phyloP scores from a whole-genome alignment of 1,140 invertebrate species.

The Hermetia illucens region DNA sequence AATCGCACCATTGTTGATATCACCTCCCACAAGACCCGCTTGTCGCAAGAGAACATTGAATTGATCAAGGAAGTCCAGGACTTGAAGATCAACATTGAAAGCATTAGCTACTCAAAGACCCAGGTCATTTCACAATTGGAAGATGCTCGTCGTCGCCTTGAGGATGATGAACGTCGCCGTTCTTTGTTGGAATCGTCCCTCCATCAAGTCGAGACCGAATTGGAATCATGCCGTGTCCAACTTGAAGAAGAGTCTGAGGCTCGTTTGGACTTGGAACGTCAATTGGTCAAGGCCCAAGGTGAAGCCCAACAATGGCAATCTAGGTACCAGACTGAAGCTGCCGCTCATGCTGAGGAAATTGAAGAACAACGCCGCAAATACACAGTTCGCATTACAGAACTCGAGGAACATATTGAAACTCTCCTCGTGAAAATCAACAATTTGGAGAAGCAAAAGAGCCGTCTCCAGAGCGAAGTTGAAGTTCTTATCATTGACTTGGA shows the following conservation, averaged over 20 bases:
- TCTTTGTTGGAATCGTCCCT: slow-evolving; percentile 73
- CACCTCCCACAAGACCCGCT: slow-evolving; percentile 74
- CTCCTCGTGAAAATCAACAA: slow-evolving; percentile 84
- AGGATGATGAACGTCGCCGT: slow-evolving; percentile 89
- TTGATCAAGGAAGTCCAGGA: slow-evolving; percentile 88
- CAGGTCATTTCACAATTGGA: slow-evolving; percentile 81
- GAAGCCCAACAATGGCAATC: slow-evolving; percentile 77
- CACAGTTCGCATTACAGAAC: slow-evolving; percentile 78
- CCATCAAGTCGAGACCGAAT: slow-evolving; percentile 82
- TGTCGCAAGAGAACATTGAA: slow-evolving; percentile 87
- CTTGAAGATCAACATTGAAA: slow-evolving; percentile 85
- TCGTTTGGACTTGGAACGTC: slow-evolving; percentile 85
- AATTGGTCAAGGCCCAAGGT: slow-evolving; percentile 81
- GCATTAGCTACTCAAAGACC: slow-evolving; percentile 73
- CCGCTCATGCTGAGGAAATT: slow-evolving; percentile 81
- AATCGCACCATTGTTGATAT: slow-evolving; percentile 91
- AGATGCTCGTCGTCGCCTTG: slow-evolving; percentile 80
- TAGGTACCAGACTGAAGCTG: slow-evolving; percentile 84
- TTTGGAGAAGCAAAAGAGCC: slow-evolving; percentile 89
- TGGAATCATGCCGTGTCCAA: slow-evolving; percentile 84
- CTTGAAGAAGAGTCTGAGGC: slow-evolving; percentile 92
- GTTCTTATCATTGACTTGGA: slow-evolving; percentile 94
- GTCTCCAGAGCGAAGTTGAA: slow-evolving; percentile 88
- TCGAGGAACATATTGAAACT: slow-evolving; percentile 89
- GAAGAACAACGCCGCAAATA: slow-evolving; percentile 88